These are phyloP conservation scores for Galeopsomyia nigrocyanea DNA, from an alignment of 2,888 invertebrate genomes.

Conservation along the genomic window DNA sequence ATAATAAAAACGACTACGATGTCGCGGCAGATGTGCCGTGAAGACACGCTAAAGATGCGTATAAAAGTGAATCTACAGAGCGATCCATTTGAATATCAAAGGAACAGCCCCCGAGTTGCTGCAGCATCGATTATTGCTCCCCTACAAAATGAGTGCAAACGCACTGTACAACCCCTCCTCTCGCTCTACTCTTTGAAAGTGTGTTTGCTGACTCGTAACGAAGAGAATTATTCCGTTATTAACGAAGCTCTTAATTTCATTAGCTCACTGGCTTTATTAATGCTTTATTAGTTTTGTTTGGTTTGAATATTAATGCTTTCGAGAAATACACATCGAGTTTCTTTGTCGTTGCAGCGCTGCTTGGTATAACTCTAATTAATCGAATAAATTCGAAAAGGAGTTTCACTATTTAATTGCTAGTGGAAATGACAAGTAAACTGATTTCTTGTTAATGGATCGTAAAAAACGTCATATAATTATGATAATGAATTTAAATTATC, in stretches of 20 bases:
- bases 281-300: background rate
- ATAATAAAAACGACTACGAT: background rate
- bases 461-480: too few species aligned
- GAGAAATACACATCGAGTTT: too few species aligned
- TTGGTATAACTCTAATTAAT: too few species aligned
- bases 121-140: constrained; percentile 25
- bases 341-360: too few species aligned
- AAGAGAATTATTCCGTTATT: constrained; percentile 12
- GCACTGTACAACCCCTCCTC: background rate
- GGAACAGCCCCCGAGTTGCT: background rate
- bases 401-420: too few species aligned
- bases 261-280: constrained; percentile 3
- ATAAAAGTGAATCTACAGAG: background rate
- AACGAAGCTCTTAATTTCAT: constrained; percentile 20
- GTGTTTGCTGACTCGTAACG: background rate
- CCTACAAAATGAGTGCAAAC: constrained; percentile 11
- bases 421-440: too few species aligned
- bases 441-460: too few species aligned
- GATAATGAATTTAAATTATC: too few species aligned
- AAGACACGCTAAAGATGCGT: background rate
- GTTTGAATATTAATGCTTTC: too few species aligned
- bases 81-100: constrained; percentile 29
- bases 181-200: background rate
- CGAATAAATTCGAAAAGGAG: too few species aligned
- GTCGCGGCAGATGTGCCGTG: constrained; percentile 6